Evolutionary conservation across 1,140 invertebrate species (phyloP).

Genomic region (Grapholita molesta): DNA sequence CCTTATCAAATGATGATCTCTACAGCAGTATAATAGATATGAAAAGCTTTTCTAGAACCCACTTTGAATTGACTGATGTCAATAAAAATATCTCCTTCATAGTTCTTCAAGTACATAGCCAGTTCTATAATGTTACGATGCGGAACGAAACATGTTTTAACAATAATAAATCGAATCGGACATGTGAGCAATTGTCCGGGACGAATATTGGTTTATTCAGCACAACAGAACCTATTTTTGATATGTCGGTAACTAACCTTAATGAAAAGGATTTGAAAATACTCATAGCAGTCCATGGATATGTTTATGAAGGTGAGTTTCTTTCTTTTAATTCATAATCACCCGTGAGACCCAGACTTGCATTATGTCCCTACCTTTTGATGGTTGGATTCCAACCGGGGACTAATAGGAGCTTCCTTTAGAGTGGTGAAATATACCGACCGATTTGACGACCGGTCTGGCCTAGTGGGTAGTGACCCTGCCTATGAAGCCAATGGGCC

Average conservation of each 20-base stretch:
- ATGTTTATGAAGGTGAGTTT: conserved; percentile 76
- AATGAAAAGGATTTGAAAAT: conserved; percentile 67
- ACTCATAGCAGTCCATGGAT: conserved; percentile 78
- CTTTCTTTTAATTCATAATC: conserved; percentile 9
- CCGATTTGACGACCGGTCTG: too few relatives aligned
- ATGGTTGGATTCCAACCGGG: too few relatives aligned
- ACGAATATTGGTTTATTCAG: conserved; percentile 82
- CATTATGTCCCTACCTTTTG: too few relatives aligned
- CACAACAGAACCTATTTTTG: conserved; percentile 37
- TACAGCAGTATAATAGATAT: conserved; percentile 48
- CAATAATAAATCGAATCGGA: conserved; percentile 23
- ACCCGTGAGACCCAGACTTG: too few relatives aligned
- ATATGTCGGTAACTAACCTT: conserved; percentile 59
- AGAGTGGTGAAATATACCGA: too few relatives aligned
- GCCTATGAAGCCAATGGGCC: too few relatives aligned
- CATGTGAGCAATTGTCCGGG: conserved; percentile 64
- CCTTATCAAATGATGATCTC: conserved; percentile 52
- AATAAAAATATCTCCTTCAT: conserved; percentile 78
- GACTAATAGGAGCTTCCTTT: too few relatives aligned
- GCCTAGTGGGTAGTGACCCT: too few relatives aligned
- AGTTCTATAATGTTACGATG: conserved; percentile 80
- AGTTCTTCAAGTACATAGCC: conserved; percentile 83
- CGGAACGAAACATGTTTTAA: conserved; percentile 70
- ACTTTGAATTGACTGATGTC: conserved; percentile 74
- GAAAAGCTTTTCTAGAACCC: conserved; percentile 43